Base-by-base conservation (phyloP, 2,113 vertebrate genomes). In the Urocolius indicus region DNA sequence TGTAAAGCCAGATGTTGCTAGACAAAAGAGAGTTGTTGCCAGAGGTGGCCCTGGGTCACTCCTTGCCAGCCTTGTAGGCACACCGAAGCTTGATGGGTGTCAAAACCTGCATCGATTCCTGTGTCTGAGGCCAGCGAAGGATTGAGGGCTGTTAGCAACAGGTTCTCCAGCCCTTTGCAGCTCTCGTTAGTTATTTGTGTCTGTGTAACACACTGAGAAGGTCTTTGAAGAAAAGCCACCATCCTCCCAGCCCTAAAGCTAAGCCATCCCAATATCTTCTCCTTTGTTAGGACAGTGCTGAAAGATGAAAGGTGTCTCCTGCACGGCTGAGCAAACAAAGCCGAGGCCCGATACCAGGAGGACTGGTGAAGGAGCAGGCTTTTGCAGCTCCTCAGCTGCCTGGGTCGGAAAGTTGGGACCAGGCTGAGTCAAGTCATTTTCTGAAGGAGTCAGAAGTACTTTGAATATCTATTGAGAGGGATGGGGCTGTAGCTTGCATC, bases 131-230 rank as follows among this genome's bases (percentile, higher is more conserved):
- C 8, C 43, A 38, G 38, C 0, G 7, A 49, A 55, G 36, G 71
- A 32, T 65, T 72, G 52, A 79, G 75, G 85, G 71, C n/a, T 65
- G 5, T 15, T 15, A 57, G 58, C 14, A 54, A 63, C 18, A 30
- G 45, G 41, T 11, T 16, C 52, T 67, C 3, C 62, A 84, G 67
- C 54, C 54, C 77, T 89, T 51, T 73, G 74, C 81, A 68, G 86
- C 87, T 90, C 54, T 87, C 16, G 2, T 79, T 61, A 63, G 81
- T 49, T 81, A 86, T 89, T 94, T 92, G 46, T 7, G 6, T 18
- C 16, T 49, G 84, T 95, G 76, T 78, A 87, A 96, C 90, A 72
- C 21, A 14, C 41, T 29, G 87, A 68, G 67, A 13, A 43, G 77
- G 49, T 20, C 43, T 81, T 91, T 43, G 85, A 61, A 69, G 73